Evolutionary conservation across 2,113 vertebrate species (phyloP).

Genomic region (Chionis minor): DNA sequence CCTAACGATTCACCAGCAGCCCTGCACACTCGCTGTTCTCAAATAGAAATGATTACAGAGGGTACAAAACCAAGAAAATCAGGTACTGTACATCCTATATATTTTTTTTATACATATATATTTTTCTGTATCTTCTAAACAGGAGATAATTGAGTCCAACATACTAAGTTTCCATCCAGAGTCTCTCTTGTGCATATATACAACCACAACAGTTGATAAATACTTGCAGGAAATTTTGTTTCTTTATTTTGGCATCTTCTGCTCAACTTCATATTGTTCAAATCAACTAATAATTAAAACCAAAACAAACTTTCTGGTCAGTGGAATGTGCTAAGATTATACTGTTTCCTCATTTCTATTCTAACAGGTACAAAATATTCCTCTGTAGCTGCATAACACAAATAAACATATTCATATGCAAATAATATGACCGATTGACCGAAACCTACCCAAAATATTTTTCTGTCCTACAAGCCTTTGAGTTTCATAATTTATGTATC

Average conservation of each 20-base stretch:
- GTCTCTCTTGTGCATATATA: neutral
- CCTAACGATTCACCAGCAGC: neutral
- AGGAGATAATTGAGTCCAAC: neutral
- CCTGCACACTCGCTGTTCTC: neutral
- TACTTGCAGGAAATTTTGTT: neutral
- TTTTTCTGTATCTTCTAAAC: neutral
- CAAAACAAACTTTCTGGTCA: neutral
- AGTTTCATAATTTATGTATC: neutral
- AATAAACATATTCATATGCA: neutral
- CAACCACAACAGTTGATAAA: neutral
- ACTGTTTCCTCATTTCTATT: neutral
- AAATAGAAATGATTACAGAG: neutral
- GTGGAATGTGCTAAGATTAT: neutral
- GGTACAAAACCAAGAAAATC: neutral
- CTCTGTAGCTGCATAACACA: neutral
- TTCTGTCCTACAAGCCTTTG: neutral
- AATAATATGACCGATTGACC: neutral
- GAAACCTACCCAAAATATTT: neutral
- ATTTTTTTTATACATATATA: neutral
- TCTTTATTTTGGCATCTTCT: conserved; percentile 21
- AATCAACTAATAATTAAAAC: conserved; percentile 30
- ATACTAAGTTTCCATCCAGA: neutral
- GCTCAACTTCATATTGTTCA: neutral
- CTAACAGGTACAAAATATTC: conserved; percentile 11
- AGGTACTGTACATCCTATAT: neutral